These are phyloP conservation scores for Lutjanus campechanus DNA, from an alignment of 2,797 vertebrate species.

Conservation along the genomic window DNA sequence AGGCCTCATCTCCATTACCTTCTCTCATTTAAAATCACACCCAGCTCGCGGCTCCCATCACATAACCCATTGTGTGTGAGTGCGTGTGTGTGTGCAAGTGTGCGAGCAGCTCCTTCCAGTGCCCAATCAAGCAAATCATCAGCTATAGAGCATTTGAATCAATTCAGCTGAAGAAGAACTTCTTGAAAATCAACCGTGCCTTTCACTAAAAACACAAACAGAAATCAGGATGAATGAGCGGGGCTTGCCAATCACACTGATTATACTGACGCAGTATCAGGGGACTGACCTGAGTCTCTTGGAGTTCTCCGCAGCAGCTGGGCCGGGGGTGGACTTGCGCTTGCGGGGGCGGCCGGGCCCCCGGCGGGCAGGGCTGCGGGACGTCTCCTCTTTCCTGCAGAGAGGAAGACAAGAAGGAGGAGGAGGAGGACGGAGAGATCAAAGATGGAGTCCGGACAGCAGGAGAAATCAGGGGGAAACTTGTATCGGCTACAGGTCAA, in stretches of 20 bases:
- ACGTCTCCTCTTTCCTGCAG: constrained; percentile 93
- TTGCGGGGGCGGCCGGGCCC: constrained; percentile 95
- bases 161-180: constrained; percentile 81
- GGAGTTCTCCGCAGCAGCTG: constrained; percentile 76
- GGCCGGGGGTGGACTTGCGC: constrained; percentile 86
- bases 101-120: constrained; percentile 60
- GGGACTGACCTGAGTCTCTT: constrained; percentile 92
- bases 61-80: constrained; percentile 39
- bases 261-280: constrained; percentile 71
- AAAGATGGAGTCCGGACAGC: constrained; percentile 59
- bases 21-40: constrained; percentile 83
- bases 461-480: constrained; percentile 58
- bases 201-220: constrained; percentile 83
- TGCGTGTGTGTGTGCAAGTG: constrained; percentile 18
- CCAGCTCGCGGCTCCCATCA: constrained; percentile 67
- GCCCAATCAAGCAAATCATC: constrained; percentile 83
- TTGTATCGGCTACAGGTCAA: constrained; percentile 71
- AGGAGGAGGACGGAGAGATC: constrained; percentile 53
- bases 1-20: constrained; percentile 79
- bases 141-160: constrained; percentile 79
- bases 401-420: constrained; percentile 34
- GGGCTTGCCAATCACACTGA: constrained; percentile 81
- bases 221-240: constrained; percentile 79
- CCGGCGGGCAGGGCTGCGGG: constrained; percentile 91
- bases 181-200: constrained; percentile 82